These are phyloP conservation scores for Lacerta agilis DNA, from an alignment of 2,797 vertebrate genomes.

Conservation along the genomic window DNA sequence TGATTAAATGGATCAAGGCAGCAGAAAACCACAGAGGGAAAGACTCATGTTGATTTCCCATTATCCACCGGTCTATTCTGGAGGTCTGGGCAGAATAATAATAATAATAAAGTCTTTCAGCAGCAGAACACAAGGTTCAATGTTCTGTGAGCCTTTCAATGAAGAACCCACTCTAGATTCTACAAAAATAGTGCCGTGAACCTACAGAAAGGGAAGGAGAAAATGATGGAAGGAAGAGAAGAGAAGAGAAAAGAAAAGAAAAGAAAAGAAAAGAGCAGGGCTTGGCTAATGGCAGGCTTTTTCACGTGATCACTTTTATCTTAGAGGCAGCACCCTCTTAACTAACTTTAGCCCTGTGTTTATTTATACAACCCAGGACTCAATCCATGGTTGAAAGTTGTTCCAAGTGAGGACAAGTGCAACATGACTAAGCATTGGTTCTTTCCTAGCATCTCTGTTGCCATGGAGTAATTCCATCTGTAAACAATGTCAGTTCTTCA, in stretches of 20 bases:
- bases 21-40: conserved; percentile 11
- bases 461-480: neutral
- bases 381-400: neutral
- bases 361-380: neutral
- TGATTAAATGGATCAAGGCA: conserved; percentile 45
- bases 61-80: conserved; percentile 18
- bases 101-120: neutral
- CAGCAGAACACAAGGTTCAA: conserved; percentile 6
- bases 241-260: conserved; percentile 16
- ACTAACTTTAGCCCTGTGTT: neutral
- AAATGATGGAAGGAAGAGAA: neutral
- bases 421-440: neutral
- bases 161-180: neutral
- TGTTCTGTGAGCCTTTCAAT: conserved; percentile 16
- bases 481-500: neutral
- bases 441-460: neutral
- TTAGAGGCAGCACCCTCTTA: neutral
- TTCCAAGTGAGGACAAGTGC: neutral
- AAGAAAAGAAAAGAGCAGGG: neutral
- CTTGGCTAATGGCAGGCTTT: neutral
- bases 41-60: conserved; percentile 11
- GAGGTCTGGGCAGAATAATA: neutral
- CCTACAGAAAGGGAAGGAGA: neutral
- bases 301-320: neutral
- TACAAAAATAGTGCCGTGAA: conserved; percentile 5